Base-by-base conservation (phyloP, 2,797 vertebrate species). In the Garrulus glandarius region DNA sequence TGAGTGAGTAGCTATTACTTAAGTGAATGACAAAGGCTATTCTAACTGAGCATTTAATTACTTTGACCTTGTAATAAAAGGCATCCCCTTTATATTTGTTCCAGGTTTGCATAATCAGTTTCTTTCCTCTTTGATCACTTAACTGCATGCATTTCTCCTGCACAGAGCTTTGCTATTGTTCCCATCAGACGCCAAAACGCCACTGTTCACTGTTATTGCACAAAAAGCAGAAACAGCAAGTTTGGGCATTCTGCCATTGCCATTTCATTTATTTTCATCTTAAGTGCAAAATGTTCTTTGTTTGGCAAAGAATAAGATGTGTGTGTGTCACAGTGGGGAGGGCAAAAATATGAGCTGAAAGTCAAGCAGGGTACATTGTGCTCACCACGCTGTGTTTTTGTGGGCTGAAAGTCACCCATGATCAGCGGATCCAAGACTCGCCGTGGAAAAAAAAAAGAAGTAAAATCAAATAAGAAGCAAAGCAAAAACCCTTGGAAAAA, bases 261-360 rank as follows among this genome's bases (percentile, higher is more conserved):
- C 64, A 91, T 96, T 94, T 92, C 89, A 89, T 74, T 96, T 87
- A 82, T 95, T 97, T 96, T 94, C 92, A 68, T 94, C 85, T 90
- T 57, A 86, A 95, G 82, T 84, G 95, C 87, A 93, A 94, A 95
- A 57, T 60, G 47, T 76, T 82, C 68, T 93, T 91, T 84, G 43
- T 79, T 65, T 88, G 71, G 92, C 87, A 96, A 85, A 93, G 82
- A 94, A 68, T n/a, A 70, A 93, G 78, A 87, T 74, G 81, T 16
- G 46, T 50, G 22, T 50, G 22, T 91, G 68, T 95, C 93, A 88
- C 92, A 96, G 84, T 41, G 64, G 84, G 89, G 37, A 94, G 71
- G 50, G 79, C 74, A 79, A 94, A 89, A 94, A 60, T 91, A 82
- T 10, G 71, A 95, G 74, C 60, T 87, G 44, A 91, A 96, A 95